phyloP scores from a whole-genome alignment of 1,140 invertebrate genomes.

The Tetragonula clypearis region DNA sequence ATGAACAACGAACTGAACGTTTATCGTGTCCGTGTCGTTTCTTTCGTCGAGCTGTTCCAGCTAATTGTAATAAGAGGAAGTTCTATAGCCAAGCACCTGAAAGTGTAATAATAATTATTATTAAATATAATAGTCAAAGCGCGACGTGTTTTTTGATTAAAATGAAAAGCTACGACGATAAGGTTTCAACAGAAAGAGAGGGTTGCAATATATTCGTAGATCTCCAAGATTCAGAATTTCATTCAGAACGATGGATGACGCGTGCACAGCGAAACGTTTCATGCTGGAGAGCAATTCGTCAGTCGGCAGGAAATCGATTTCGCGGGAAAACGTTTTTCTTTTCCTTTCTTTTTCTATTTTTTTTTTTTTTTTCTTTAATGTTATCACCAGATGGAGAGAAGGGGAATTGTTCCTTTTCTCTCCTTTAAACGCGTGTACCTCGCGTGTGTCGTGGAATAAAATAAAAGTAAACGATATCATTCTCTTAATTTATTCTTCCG shows the following conservation, averaged over 20 bases:
- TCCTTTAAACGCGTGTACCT: not conserved
- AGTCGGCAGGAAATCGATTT: constrained; percentile 44
- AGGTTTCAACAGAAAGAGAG: not conserved
- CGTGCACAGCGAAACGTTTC: not conserved
- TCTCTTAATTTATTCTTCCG: constrained; percentile 48
- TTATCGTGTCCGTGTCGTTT: not conserved
- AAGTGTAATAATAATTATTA: too few species aligned
- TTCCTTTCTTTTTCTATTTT: not conserved
- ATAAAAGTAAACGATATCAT: constrained; percentile 32
- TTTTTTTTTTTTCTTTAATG: not conserved
- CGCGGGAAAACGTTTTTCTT: constrained; percentile 13
- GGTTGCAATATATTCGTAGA: too few species aligned
- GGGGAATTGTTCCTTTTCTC: not conserved
- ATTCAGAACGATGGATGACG: not conserved
- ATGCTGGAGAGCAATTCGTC: constrained; percentile 32
- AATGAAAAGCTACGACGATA: not conserved
- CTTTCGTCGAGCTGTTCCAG: not conserved
- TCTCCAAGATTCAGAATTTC: not conserved
- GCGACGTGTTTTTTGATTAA: too few species aligned
- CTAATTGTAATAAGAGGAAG: too few species aligned
- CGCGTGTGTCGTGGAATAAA: not conserved
- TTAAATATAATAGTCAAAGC: too few species aligned
- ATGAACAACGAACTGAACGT: constrained; percentile 45
- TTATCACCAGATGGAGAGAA: not conserved
- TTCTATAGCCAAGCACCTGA: too few species aligned